Base-by-base conservation (phyloP, 2,113 vertebrate genomes). In the Sinocyclocheilus maitianheensis region DNA sequence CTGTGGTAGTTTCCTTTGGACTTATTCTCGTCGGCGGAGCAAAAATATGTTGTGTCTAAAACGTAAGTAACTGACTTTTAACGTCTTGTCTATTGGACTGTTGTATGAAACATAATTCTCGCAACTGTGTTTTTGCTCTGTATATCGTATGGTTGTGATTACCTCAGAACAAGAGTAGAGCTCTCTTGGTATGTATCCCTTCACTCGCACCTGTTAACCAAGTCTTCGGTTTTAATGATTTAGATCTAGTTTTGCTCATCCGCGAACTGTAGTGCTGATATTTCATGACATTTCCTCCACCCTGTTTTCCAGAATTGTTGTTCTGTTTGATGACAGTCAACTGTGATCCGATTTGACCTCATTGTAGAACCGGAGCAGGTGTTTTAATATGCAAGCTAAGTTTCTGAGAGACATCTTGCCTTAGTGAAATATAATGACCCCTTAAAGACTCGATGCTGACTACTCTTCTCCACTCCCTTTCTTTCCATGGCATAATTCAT, bases 361-460 rank as follows among this genome's bases (percentile, higher is more conserved):
- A 4, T 24, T 46, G 13, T 24, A 48, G n/a, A 18, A 81, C 58
- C 22, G 0, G 5, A 81, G 14, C 79, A 46, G 60, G 60, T 67
- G 60, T 63, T 80, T 40, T 24, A 63, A 53, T 30, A n/a, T 12
- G 77, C 55, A 62, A 80, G 22, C 22, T 40, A 43, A 5, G 22
- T 48, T 40, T 81, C 8, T 63, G 58, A 63, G 37, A 46, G n/a
- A 81, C 58, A 65, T 46, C 14, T 8, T 81, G 16, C 14, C 24
- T 16, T 9, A 65, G 40, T 48, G 3, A 81, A 46, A 48, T 12
- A 18, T 26, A 81, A 81, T 67, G n/a, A 48, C n/a, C 40, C 14
- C 60, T 81, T 81, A 48, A 24, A 81, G 34, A 65, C n/a, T 11
- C 48, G 65, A 81, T 65, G 37, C n/a, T 46, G 22, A 65, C 79